Conservation (phyloP, 1,140 invertebrate species). For the Achroia grisella region DNA sequence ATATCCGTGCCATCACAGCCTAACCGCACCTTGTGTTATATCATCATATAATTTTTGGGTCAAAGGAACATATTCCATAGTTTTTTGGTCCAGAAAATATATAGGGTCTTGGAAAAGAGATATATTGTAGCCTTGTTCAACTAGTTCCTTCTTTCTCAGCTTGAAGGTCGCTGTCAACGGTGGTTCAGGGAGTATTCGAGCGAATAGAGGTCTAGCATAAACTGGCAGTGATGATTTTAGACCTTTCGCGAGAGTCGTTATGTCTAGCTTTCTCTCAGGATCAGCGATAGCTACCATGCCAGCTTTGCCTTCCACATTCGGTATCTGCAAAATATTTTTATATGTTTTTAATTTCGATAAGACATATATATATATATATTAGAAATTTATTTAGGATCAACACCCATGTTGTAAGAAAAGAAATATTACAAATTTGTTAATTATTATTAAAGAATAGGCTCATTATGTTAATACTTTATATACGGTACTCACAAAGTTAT, state of each 20-base stretch:
- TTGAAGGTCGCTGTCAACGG: conserved; percentile 95
- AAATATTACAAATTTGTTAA: too few species aligned
- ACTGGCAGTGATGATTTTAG: conserved; percentile 82
- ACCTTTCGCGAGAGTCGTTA: conserved; percentile 76
- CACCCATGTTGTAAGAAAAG: too few species aligned
- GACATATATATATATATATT: conserved; percentile 1
- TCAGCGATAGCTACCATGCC: conserved; percentile 97
- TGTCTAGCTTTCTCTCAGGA: conserved; percentile 78
- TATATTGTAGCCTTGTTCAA: conserved; percentile 85
- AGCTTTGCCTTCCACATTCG: conserved; percentile 91
- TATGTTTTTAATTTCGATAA: conserved; percentile 1
- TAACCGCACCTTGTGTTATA: conserved; percentile 72
- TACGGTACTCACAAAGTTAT: too few species aligned
- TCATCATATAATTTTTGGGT: conserved; percentile 79
- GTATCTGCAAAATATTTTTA: conserved; percentile 73
- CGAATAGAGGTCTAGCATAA: conserved; percentile 92
- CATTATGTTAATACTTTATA: not conserved
- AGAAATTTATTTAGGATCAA: conserved; percentile 4
- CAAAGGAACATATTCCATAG: conserved; percentile 78
- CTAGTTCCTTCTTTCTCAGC: conserved; percentile 88
- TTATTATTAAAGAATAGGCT: not conserved
- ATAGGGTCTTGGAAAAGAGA: conserved; percentile 79
- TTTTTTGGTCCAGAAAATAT: conserved; percentile 81
- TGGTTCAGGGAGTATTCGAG: conserved; percentile 85
- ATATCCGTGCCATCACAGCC: conserved; percentile 32